These are phyloP conservation scores for Chalcis sispes DNA, from an alignment of 2,888 invertebrate genomes.

Conservation along the genomic window DNA sequence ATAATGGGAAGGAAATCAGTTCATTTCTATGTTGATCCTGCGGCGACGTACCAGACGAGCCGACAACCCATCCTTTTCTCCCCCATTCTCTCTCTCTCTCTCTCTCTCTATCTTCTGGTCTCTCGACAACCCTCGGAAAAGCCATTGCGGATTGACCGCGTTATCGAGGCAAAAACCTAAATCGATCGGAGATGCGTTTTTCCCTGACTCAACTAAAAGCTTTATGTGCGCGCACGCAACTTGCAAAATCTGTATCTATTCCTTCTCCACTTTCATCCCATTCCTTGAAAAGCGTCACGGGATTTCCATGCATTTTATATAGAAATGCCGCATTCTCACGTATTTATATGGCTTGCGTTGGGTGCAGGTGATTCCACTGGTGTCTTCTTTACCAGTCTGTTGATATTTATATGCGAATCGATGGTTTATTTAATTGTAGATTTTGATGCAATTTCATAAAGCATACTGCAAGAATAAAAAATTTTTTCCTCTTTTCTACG, in stretches of 20 bases:
- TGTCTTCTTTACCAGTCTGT: too few species aligned
- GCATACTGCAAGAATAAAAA: too few species aligned
- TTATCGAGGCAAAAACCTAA: constrained; percentile 64
- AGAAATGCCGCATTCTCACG: not conserved
- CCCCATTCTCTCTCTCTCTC: not conserved
- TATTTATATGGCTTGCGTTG: too few species aligned
- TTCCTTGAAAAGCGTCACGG: constrained; percentile 48
- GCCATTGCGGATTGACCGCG: constrained; percentile 67
- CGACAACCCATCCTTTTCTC: constrained; percentile 41
- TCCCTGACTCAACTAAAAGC: too few species aligned
- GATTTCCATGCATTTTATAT: constrained; percentile 44
- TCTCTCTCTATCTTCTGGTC: not conserved
- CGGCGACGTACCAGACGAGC: constrained; percentile 59
- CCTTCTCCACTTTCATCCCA: too few species aligned
- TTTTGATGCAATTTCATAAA: too few species aligned
- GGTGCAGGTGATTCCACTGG: too few species aligned
- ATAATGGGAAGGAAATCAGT: constrained; percentile 76
- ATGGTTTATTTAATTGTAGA: too few species aligned
- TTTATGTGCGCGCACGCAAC: too few species aligned
- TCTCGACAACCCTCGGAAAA: constrained; percentile 51
- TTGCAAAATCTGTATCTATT: too few species aligned
- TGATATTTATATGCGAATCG: too few species aligned
- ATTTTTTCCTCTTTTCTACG: too few species aligned
- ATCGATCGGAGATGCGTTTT: constrained; percentile 47
- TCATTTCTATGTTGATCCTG: constrained; percentile 76